Base-by-base conservation (phyloP, 2,797 vertebrate species). In the Myotis pilosus region DNA sequence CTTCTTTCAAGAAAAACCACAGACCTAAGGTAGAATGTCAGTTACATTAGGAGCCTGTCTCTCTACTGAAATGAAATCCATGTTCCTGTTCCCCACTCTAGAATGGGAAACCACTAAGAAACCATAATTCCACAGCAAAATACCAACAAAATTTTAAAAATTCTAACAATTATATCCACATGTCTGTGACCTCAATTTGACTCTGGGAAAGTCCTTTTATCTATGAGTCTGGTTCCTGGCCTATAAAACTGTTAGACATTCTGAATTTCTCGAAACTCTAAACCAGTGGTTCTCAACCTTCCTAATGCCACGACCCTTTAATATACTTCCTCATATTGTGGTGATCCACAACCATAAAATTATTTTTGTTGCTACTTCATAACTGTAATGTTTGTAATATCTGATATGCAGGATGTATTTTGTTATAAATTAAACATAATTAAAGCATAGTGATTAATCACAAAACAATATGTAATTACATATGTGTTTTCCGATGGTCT, bases 251-350 rank as follows among this genome's bases (percentile, higher is more conserved):
- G 47, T 49, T 49, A 86, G 6, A 76, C 20, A 90, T 33, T 81
- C 33, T 82, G 3, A 95, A 84, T 72, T 30, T 76, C 71, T 89
- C 75, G 69, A 89, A 94, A 96, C 33, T 92, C 60, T 92, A 20
- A 89, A 76, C 55, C 44, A 44, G 44, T 44, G 44, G 44, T 44
- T 44, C 44, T 44, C 44, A 44, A 44, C 44, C 44, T 44, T 44
- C 44, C 44, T 44, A 44, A 11, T 44, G 44, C 44, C 44, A 44
- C 44, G 44, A 44, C 44, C 44, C 44, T 44, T 44, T 44, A 44
- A 44, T 44, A 44, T 10, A 44, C 2, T 44, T 44, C 44, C 10
- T 44, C 44, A 44, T 11, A 10, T 44, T 44, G 44, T 44, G 44
- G 44, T 44, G 10, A 44, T 10, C 44, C 44, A 10, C 44, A 44